Conservation (phyloP, 2,888 invertebrate species). For the Thymelicus lineola region DNA sequence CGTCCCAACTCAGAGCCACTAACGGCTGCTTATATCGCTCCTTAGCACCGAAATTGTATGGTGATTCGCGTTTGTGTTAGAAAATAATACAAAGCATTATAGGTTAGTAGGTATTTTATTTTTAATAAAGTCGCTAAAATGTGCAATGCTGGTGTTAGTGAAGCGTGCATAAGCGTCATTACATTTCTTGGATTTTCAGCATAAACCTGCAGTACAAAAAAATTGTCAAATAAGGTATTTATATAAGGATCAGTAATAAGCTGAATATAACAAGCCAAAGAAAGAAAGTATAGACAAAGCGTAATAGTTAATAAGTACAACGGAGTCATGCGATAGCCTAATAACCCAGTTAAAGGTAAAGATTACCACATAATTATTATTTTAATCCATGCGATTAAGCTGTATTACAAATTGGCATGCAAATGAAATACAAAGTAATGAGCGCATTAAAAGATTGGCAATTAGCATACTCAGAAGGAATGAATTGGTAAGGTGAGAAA, state of each 20-base stretch:
- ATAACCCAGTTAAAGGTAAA: constrained; percentile 20
- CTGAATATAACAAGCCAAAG: background rate
- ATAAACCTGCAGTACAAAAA: background rate
- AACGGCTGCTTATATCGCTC: too few relatives aligned
- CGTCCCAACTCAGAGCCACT: too few relatives aligned
- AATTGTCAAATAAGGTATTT: background rate
- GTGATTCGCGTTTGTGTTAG: too few relatives aligned
- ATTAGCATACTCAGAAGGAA: background rate
- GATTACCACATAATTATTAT: constrained; percentile 10
- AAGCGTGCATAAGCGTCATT: background rate
- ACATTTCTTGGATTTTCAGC: background rate
- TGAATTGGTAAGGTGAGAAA: too few relatives aligned
- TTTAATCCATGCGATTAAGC: constrained; percentile 20
- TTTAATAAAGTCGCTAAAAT: background rate
- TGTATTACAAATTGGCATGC: background rate
- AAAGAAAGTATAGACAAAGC: constrained; percentile 30
- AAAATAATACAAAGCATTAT: background rate
- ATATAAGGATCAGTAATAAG: background rate
- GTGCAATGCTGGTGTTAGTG: background rate
- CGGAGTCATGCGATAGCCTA: constrained; percentile 27
- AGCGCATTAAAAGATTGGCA: background rate
- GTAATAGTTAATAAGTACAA: constrained; percentile 10
- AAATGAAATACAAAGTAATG: background rate
- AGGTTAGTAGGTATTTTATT: background rate
- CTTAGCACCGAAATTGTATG: too few relatives aligned